Conservation (phyloP, 2,888 invertebrate genomes). For the Callinectes sapidus region DNA sequence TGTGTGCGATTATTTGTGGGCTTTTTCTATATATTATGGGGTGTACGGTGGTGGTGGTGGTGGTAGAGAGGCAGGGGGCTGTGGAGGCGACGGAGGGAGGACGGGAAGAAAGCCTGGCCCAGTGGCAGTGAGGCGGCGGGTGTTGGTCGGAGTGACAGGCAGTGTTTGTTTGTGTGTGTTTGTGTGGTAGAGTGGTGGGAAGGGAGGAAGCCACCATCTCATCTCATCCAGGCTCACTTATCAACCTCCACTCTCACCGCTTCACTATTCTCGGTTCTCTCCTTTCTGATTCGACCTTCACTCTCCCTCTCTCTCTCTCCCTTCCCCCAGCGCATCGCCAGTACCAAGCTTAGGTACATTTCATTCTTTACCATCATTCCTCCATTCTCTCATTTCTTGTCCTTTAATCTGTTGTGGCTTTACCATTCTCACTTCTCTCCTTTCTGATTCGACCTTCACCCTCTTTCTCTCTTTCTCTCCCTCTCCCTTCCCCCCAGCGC, state of each 20-base stretch:
- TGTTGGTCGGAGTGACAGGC: neutral
- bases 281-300: neutral
- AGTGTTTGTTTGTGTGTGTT: constrained; percentile 20
- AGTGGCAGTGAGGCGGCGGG: constrained; percentile 12
- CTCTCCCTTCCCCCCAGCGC: neutral
- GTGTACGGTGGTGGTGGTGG: neutral
- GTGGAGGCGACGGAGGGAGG: neutral
- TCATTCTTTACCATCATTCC: neutral
- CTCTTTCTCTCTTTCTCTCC: neutral
- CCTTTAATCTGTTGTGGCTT: too few relatives aligned
- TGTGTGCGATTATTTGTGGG: neutral
- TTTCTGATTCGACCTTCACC: neutral
- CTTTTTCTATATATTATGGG: neutral
- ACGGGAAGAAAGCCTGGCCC: neutral
- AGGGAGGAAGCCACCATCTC: neutral
- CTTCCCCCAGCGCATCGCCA: neutral
- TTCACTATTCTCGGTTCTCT: neutral
- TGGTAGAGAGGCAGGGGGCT: neutral
- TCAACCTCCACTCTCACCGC: neutral
- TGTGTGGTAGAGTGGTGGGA: neutral
- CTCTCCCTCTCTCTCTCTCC: neutral
- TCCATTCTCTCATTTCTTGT: neutral
- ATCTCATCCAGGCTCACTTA: neutral
- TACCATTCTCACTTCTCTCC: neutral
- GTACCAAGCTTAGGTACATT: neutral